Base-by-base conservation (phyloP, 2,797 vertebrate species). In the Phalanger gymnotis region DNA sequence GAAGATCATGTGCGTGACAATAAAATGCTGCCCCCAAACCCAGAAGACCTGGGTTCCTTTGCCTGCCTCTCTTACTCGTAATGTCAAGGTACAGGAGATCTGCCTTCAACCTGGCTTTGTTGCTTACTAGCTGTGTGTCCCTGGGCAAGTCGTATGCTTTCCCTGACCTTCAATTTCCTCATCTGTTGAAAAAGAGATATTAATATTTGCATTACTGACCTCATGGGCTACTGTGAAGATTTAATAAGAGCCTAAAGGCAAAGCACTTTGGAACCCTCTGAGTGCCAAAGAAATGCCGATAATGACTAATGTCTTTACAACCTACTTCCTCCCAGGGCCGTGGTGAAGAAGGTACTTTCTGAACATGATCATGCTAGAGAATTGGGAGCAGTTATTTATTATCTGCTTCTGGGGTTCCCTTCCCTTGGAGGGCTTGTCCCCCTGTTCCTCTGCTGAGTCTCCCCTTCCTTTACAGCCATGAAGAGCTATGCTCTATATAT, bases 341-440 rank as follows among this genome's bases (percentile, higher is more conserved):
- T 81, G 66, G 19, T 81, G 19, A 81, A 81, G n/a, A 81, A 40
- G 2, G 19, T 81, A 81, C n/a, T 81, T 81, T 81, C 2, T 81
- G n/a, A 73, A 40, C n/a, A 40, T 66, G 34, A n/a, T 73, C n/a
- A 81, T 81, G 19, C 19, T 40, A 40, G 31, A 66, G 34, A 66
- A 40, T 19, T 73, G 66, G n/a, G 7, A 73, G 66, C 66, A 40
- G 34, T 19, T 66, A 16, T n/a, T n/a, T 73, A n/a, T 73, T n/a
- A 40, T 40, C 16, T 73, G 66, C 2, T 40, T 40, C n/a, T 73
- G 0, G 19, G 66, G 19, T 73, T 40, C 5, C 6, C 16, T 40
- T 73, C n/a, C 16, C n/a, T 0, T 40, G n/a, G 66, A 0, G 13
- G 66, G 7, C 2, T 7, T 0, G 13, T 40, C n/a, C 9, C 16